Evolutionary conservation across 35 echinoderm and acorn worm genomes (phyloP), one percentile per base, ranked within the genome.

Genomic region (Ptychodera flava): DNA sequence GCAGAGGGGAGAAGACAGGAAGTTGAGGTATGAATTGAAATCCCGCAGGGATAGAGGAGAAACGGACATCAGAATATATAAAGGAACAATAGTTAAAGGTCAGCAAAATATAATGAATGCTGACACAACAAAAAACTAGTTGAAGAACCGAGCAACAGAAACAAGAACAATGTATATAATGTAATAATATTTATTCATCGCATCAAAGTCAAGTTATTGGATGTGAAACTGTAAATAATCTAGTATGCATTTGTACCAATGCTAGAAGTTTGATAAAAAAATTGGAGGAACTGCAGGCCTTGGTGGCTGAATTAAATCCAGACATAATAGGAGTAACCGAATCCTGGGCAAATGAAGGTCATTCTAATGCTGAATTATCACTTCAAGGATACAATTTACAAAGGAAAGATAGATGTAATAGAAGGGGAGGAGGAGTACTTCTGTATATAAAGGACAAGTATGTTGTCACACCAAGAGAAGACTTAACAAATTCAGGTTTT

Each of bases 11-110:
- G 16, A 35, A 45, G 84, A 78, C 12, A 87, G 33, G 32, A 64
- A 91, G 86, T 29, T 91, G 2, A 1, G 89, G 78, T 16, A 91
- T 88, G 89, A 91, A 80, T 36, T 91, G 77, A 91, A 87, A 81
- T 29, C 1, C 29, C 33, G 89, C 29, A 91, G 87, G 38, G 80
- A 79, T 27, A 91, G 75, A 80, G 89, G 89, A 35, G 84, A 91
- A 81, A 87, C 85, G 36, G 87, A 91, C 35, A 33, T 91, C 37
- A 91, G 45, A 87, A 91, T 91, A 34, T 32, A 35, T 53, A 36
- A 83, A 34, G 89, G 89, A 32, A 91, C 81, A 81, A 37, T 91
- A 16, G 89, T 91, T 30, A 77, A 1, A 14, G 29, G 77, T 37
- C 16, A 28, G 36, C 85, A 28, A 16, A 86, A 85, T 16, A 29